Percentiles rank a stretch among this genome's conserved stretches.
Evolutionary conservation across 2,888 invertebrate species (phyloP).

Genomic region (Zygaena filipendulae): DNA sequence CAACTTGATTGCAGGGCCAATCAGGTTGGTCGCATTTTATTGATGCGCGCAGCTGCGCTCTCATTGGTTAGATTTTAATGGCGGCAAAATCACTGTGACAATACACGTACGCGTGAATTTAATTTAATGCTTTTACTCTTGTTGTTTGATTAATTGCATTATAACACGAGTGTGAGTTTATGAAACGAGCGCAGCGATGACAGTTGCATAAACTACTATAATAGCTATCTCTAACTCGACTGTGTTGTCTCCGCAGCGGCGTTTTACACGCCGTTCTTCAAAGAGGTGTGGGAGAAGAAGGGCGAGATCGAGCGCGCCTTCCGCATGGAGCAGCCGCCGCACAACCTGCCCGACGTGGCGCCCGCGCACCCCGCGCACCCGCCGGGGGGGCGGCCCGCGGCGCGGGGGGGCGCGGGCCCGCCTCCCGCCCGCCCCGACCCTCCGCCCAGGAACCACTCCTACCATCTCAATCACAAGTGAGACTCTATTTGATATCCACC

Average conservation of each 20-base stretch:
- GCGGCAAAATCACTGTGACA: too few species aligned
- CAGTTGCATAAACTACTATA: too few species aligned
- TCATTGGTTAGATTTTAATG: too few species aligned
- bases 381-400: conserved; percentile 65
- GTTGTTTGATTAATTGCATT: too few species aligned
- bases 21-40: too few species aligned
- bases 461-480: conserved; percentile 75
- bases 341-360: conserved; percentile 71
- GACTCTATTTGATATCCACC: conserved; percentile 14
- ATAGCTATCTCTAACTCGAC: too few species aligned
- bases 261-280: conserved; percentile 95
- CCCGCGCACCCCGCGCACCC: conserved; percentile 64
- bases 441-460: conserved; percentile 82
- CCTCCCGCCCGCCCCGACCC: conserved; percentile 84
- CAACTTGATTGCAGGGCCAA: too few species aligned
- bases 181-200: too few species aligned
- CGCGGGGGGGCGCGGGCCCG: conserved; percentile 78
- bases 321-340: conserved; percentile 79
- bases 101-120: too few species aligned
- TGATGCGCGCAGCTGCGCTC: too few species aligned
- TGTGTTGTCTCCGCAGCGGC: conserved; percentile 77
- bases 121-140: too few species aligned
- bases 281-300: conserved; percentile 96
- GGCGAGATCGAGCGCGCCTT: conserved; percentile 94
- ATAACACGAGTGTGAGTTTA: too few species aligned